A percentile compares a stretch with the other conserved stretches of the same genome.
Conservation (phyloP, 2,113 vertebrate genomes). For the Nymphicus hollandicus region DNA sequence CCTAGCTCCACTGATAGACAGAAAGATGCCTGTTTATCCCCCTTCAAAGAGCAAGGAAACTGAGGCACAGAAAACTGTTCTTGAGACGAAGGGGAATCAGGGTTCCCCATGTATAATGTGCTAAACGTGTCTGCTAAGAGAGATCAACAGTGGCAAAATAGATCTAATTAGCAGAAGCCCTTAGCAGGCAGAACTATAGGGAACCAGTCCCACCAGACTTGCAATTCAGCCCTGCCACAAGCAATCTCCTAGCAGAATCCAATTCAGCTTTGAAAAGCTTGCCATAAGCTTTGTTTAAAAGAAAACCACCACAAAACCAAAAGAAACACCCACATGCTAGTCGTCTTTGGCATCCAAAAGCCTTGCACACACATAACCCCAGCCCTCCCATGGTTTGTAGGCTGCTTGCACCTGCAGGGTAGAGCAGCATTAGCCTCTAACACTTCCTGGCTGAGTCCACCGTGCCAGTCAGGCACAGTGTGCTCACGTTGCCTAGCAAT, state of each 20-base stretch:
- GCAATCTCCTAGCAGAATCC: not conserved
- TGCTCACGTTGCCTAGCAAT: conserved; percentile 63
- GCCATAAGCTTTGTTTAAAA: not conserved
- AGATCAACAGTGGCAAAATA: not conserved
- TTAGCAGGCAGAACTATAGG: not conserved
- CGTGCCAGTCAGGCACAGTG: not conserved
- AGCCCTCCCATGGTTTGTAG: not conserved
- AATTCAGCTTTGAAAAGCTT: not conserved
- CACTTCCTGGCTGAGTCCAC: not conserved
- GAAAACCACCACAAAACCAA: not conserved
- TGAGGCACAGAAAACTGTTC: not conserved
- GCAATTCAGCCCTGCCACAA: not conserved
- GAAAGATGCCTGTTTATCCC: not conserved
- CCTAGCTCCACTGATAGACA: not conserved
- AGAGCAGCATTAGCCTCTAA: not conserved
- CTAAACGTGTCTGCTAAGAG: not conserved
- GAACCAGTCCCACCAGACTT: not conserved
- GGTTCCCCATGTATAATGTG: fast-evolving
- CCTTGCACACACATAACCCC: not conserved
- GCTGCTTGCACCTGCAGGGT: conserved; percentile 13
- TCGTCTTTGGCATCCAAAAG: not conserved
- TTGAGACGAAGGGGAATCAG: not conserved
- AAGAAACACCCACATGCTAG: not conserved
- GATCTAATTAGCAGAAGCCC: not conserved
- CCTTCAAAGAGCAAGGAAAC: not conserved